A percentile compares a stretch with the other conserved stretches of the same genome.
Conservation (phyloP, 2,888 invertebrate genomes). For the Himalopsyche tibetana region DNA sequence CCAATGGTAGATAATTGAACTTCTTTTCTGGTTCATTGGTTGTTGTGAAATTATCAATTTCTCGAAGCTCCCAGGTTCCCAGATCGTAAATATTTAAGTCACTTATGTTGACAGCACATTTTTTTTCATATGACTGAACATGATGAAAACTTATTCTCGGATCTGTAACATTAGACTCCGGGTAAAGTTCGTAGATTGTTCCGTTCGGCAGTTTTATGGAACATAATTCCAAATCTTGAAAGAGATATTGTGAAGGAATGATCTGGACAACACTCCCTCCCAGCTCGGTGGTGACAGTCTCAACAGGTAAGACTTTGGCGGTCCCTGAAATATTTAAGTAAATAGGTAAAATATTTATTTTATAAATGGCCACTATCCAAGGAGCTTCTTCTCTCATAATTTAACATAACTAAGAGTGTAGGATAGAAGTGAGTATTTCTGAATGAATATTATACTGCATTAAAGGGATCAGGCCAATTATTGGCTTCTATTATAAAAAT, state of each 20-base stretch:
- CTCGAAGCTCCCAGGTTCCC: not conserved
- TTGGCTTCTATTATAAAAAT: no score
- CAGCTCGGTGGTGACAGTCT: not conserved
- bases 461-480: no score
- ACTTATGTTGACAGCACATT: not conserved
- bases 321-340: no score
- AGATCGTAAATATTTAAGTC: not conserved
- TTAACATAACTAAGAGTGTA: no score
- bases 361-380: no score
- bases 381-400: no score
- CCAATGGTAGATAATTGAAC: not conserved
- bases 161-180: conserved; percentile 45
- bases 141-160: not conserved
- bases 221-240: conserved; percentile 36
- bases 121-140: not conserved
- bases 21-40: not conserved
- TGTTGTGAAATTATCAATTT: not conserved
- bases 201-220: conserved; percentile 38
- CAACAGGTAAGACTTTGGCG: no score
- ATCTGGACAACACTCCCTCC: not conserved
- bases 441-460: no score
- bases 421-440: no score
- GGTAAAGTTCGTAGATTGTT: conserved; percentile 45
- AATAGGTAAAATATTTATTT: no score
- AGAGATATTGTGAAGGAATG: not conserved